These are phyloP conservation scores for Zygogramma bicolorata DNA, from an alignment of 2,888 invertebrate species.

Conservation along the genomic window DNA sequence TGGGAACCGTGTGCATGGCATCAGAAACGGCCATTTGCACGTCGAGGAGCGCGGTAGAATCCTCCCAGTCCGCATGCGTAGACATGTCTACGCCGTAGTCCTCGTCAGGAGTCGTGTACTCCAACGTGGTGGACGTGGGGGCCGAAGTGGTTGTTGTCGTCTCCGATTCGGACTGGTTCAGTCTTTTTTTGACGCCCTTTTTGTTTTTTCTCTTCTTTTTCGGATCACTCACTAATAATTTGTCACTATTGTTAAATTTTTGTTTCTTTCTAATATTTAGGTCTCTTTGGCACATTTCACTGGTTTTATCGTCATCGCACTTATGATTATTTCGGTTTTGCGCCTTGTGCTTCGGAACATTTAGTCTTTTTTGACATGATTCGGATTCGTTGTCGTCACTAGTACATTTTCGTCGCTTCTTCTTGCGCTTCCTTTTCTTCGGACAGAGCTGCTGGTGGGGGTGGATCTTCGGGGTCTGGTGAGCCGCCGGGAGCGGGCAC, in stretches of 20 bases:
- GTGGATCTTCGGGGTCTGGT: constrained; percentile 54
- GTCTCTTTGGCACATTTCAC: constrained; percentile 66
- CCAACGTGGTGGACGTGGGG: constrained; percentile 70
- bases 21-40: constrained; percentile 53
- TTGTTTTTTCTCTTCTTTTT: constrained; percentile 68
- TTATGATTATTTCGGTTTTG: constrained; percentile 63
- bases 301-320: constrained; percentile 56
- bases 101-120: constrained; percentile 66
- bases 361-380: constrained; percentile 53
- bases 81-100: constrained; percentile 65
- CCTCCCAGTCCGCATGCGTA: constrained; percentile 65
- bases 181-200: constrained; percentile 67
- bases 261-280: constrained; percentile 58
- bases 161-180: constrained; percentile 62
- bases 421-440: constrained; percentile 68
- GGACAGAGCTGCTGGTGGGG: constrained; percentile 67
- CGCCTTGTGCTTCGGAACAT: constrained; percentile 64
- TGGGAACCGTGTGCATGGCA: constrained; percentile 45
- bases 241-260: constrained; percentile 54
- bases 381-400: constrained; percentile 55
- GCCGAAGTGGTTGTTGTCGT: constrained; percentile 62
- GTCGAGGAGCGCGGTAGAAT: constrained; percentile 60
- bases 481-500: constrained; percentile 51
- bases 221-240: constrained; percentile 53
- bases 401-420: constrained; percentile 65